phyloP scores from a whole-genome alignment of 2,113 vertebrate species.

The Varanus komodoensis region DNA sequence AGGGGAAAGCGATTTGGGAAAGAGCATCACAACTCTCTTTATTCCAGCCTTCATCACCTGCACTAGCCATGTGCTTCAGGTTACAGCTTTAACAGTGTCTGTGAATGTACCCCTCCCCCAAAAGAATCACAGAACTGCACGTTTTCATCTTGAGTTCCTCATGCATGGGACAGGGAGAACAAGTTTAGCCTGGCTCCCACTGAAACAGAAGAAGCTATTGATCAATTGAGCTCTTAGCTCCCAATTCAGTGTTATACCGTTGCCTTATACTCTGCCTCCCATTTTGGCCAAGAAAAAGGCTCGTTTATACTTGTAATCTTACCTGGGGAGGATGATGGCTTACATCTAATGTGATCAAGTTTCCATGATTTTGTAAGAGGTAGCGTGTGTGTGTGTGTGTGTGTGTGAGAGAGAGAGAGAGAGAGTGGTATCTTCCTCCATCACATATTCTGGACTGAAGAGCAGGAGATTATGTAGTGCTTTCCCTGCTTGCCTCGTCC shows the following conservation, averaged over 20 bases:
- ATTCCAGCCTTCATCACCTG: too few species aligned
- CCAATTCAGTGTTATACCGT: not conserved
- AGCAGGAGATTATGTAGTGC: constrained; percentile 7
- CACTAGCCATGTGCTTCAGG: not conserved
- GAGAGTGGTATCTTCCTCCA: not conserved
- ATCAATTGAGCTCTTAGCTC: not conserved
- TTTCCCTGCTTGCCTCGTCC: constrained; percentile 6
- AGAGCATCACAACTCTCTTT: not conserved
- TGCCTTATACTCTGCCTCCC: not conserved
- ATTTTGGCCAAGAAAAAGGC: constrained; percentile 56
- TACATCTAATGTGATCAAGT: not conserved
- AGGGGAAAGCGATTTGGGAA: not conserved
- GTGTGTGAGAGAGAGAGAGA: too few species aligned
- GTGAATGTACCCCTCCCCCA: not conserved
- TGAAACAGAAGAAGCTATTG: not conserved
- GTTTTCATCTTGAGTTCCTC: not conserved
- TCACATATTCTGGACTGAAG: constrained; percentile 1
- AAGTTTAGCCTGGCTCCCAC: not conserved
- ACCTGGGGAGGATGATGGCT: not conserved
- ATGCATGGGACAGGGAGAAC: not conserved
- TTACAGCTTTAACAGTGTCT: not conserved
- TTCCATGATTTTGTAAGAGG: not conserved
- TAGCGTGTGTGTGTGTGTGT: too few species aligned
- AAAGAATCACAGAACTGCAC: not conserved
- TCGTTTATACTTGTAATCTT: constrained; percentile 20